Evolutionary conservation across 2,797 vertebrate species (phyloP), one percentile per base, ranked within the genome.

Genomic region (Poecilia wingei): DNA sequence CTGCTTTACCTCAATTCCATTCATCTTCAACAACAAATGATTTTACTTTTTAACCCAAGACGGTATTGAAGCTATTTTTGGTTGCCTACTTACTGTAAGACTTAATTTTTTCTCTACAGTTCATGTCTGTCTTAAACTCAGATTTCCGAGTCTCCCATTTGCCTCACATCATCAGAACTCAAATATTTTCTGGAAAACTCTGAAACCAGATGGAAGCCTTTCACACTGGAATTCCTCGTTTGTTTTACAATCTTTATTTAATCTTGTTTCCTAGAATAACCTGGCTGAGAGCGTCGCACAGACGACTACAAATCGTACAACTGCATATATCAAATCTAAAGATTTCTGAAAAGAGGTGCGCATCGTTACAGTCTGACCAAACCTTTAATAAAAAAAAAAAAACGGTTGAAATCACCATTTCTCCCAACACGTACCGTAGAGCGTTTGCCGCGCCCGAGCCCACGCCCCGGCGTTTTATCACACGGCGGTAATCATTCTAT

Each of bases 401-500:
- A 20, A 36, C 8, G 14, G 7, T 14, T 3, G 77, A 85, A 45
- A 80, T 68, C 25, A 0, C 43, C 83, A 49, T 79, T 77, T 85
- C 41, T 85, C 47, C 79, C 53, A 71, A 41, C 47, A 72, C 4
- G 33, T 49, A 70, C 71, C 72, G 80, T 73, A 80, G 75, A 75
- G 79, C 81, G 79, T 77, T 53, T 53, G 72, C 78, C 46, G 25
- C 76, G 46, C 75, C 46, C 6, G 47, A 49, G 47, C 47, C 16
- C 47, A 6, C 47, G 1, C 47, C 36, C 25, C 73, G n/a, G 75
- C 84, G 83, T 92, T 51, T 92, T 90, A 89, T 90, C 86, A 88
- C 86, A 76, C 79, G 53, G 79, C 77, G 72, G 59, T 80, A 86
- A 82, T 83, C 79, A 79, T 82, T 83, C 75, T 80, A 88, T 93